A percentile compares a stretch with the other conserved stretches of the same genome.
phyloP scores from a whole-genome alignment of 2,888 invertebrate genomes.

The Meta bourneti region DNA sequence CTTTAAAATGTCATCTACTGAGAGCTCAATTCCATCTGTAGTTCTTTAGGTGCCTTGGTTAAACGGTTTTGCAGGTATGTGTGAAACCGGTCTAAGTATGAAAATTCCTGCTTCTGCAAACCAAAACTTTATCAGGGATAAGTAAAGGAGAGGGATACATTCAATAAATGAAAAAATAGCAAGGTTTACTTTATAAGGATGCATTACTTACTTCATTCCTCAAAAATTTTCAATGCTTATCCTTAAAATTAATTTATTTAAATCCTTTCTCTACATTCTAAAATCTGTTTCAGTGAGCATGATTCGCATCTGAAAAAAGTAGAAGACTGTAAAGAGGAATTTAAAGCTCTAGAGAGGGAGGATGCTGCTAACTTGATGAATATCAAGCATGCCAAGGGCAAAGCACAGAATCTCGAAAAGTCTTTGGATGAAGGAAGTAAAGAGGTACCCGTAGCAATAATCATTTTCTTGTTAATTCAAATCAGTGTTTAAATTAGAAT shows the following conservation, averaged over 20 bases:
- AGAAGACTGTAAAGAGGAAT: conserved; percentile 81
- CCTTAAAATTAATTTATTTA: not conserved
- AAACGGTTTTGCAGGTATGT: too few relatives aligned
- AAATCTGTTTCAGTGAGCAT: conserved; percentile 33
- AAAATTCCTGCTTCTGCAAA: too few relatives aligned
- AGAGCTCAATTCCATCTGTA: too few relatives aligned
- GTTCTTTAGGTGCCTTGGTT: too few relatives aligned
- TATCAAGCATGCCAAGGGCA: conserved; percentile 84
- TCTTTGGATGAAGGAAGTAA: conserved; percentile 83
- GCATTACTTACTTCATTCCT: too few relatives aligned
- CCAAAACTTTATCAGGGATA: too few relatives aligned
- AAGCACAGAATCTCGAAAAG: conserved; percentile 88
- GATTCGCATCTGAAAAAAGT: conserved; percentile 78
- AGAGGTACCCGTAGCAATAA: conserved; percentile 81
- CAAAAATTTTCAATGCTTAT: not conserved
- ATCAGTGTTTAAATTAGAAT: too few relatives aligned
- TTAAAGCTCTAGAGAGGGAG: conserved; percentile 85
- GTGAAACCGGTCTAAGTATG: too few relatives aligned
- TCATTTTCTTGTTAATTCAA: not conserved
- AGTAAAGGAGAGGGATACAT: too few relatives aligned
- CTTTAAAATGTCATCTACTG: too few relatives aligned
- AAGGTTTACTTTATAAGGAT: too few relatives aligned
- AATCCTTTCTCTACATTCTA: not conserved
- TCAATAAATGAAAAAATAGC: too few relatives aligned
- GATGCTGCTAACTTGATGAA: conserved; percentile 83